Percentiles rank a stretch among this genome's conserved stretches.
These are phyloP conservation scores for Dromococcyx pavoninus DNA, from an alignment of 2,797 vertebrate species.

Conservation along the genomic window DNA sequence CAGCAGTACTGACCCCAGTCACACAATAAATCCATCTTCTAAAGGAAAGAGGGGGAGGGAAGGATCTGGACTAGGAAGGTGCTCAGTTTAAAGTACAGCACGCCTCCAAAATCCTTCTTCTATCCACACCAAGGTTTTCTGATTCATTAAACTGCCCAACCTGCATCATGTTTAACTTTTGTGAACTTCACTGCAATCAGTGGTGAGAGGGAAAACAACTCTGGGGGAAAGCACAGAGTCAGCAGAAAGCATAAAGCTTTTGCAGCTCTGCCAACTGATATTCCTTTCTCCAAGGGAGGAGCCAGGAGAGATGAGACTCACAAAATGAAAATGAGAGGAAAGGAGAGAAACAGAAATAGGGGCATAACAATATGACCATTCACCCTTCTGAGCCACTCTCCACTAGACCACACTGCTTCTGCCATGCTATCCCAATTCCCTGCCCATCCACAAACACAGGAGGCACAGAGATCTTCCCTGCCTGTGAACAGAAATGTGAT, in stretches of 20 bases:
- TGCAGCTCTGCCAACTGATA: not conserved
- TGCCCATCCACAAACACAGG: not conserved
- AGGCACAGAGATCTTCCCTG: not conserved
- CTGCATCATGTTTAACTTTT: conserved; percentile 19
- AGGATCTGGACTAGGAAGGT: not conserved
- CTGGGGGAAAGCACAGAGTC: conserved; percentile 9
- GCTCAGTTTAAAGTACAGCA: not conserved
- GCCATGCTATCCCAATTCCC: not conserved
- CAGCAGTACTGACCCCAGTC: conserved; percentile 43
- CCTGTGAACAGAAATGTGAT: not conserved
- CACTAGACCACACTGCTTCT: not conserved
- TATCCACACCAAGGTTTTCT: not conserved
- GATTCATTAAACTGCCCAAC: conserved; percentile 46
- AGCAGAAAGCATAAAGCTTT: conserved; percentile 16
- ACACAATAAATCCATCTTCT: conserved; percentile 49
- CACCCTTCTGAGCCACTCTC: not conserved
- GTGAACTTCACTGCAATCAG: conserved; percentile 16
- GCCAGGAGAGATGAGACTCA: not conserved
- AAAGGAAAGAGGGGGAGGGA: not conserved
- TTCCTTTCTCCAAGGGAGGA: not conserved
- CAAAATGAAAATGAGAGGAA: not conserved
- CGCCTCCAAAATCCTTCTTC: not conserved
- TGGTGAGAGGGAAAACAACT: not conserved
- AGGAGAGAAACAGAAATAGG: not conserved
- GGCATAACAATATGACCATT: not conserved